These are phyloP conservation scores for Propithecus coquereli DNA, from an alignment of 2,113 vertebrate species.

Conservation along the genomic window DNA sequence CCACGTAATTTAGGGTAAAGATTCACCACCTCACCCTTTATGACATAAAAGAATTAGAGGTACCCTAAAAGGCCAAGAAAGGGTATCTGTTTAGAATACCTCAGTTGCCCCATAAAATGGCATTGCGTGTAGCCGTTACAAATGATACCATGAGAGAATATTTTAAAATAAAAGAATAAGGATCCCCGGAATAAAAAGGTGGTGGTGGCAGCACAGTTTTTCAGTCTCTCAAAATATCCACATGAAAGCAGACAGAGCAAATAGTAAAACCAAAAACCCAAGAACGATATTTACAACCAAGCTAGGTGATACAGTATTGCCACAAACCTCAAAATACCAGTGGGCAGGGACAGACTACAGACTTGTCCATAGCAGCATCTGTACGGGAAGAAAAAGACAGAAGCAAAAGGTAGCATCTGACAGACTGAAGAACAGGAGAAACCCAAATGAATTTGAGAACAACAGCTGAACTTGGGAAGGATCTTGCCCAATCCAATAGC, in stretches of 20 bases:
- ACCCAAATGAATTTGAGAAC: background rate
- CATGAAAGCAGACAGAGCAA: background rate
- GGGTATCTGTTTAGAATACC: background rate
- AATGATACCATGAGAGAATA: background rate
- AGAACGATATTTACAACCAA: background rate
- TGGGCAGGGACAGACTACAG: background rate
- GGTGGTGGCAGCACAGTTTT: background rate
- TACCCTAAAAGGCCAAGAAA: background rate
- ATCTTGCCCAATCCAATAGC: background rate
- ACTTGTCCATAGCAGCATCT: background rate
- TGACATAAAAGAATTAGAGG: background rate
- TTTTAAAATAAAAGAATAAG: background rate
- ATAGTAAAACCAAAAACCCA: background rate
- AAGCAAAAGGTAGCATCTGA: background rate
- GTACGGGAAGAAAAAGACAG: background rate
- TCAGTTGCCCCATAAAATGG: background rate
- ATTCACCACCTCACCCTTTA: background rate
- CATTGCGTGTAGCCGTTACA: background rate
- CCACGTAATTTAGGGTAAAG: background rate
- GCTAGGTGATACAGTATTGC: background rate
- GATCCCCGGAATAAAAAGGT: background rate
- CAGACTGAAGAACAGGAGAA: background rate
- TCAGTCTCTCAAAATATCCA: background rate
- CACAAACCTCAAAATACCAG: background rate
- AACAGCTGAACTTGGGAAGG: background rate